Percentiles rank a stretch among this genome's conserved stretches.
Conservation (phyloP, 2,888 invertebrate species). For the Lutraria lutraria region DNA sequence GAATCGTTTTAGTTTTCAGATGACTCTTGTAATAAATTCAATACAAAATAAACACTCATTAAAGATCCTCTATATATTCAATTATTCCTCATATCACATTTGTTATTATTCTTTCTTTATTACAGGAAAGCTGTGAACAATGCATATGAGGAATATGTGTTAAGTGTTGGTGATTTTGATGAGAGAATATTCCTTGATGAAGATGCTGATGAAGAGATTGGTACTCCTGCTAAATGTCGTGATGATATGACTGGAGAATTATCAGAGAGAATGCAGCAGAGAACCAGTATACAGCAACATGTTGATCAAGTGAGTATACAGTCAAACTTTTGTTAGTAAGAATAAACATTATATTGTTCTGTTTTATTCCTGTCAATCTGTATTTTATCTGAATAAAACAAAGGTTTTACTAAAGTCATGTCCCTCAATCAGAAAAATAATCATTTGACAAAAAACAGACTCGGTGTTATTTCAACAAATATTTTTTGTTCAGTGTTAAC, state of each 20-base stretch:
- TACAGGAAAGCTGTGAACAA: conserved; percentile 92
- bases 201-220: conserved; percentile 89
- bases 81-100: neutral
- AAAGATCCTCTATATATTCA: neutral
- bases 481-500: too few relatives aligned
- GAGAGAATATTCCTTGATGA: conserved; percentile 97
- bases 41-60: too few relatives aligned
- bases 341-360: too few relatives aligned
- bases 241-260: conserved; percentile 79
- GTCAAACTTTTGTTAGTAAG: too few relatives aligned
- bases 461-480: too few relatives aligned
- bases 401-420: too few relatives aligned
- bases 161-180: conserved; percentile 97
- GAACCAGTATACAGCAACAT: conserved; percentile 80
- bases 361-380: too few relatives aligned
- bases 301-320: conserved; percentile 81
- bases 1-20: too few relatives aligned
- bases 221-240: conserved; percentile 86
- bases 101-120: neutral
- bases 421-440: too few relatives aligned
- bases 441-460: too few relatives aligned
- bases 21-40: too few relatives aligned
- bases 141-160: conserved; percentile 95
- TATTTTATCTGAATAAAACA: too few relatives aligned
- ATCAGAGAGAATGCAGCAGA: conserved; percentile 81